Conservation (phyloP, 2,888 invertebrate species). For the Tinea pellionella region DNA sequence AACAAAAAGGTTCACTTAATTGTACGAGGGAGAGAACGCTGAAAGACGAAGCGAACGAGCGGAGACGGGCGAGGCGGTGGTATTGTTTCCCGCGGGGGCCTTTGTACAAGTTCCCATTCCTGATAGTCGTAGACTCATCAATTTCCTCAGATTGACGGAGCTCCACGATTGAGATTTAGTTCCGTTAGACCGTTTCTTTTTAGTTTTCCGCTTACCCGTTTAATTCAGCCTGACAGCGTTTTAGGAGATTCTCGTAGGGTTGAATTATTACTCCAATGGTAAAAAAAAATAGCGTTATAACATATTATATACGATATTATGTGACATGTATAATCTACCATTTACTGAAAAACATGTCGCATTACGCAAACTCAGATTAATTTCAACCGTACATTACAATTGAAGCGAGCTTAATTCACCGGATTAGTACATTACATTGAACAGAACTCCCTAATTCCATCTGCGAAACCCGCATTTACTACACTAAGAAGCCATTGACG, state of each 20-base stretch:
- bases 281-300: too few relatives aligned
- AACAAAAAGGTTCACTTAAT: constrained; percentile 66
- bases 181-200: constrained; percentile 14
- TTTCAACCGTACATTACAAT: not conserved
- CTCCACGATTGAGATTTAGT: constrained; percentile 41
- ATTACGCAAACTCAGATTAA: not conserved
- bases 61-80: constrained; percentile 22
- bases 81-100: constrained; percentile 57
- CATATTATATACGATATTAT: too few relatives aligned
- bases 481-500: constrained; percentile 8
- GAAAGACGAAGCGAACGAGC: constrained; percentile 55
- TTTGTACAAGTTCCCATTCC: constrained; percentile 37
- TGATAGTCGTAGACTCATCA: constrained; percentile 53
- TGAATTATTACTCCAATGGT: too few relatives aligned
- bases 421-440: not conserved
- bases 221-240: constrained; percentile 23
- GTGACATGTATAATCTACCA: not conserved
- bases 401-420: not conserved
- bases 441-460: constrained; percentile 2
- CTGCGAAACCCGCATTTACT: constrained; percentile 1
- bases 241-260: not conserved
- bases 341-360: not conserved
- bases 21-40: constrained; percentile 27
- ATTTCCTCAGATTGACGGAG: constrained; percentile 49
- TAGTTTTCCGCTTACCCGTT: constrained; percentile 18